phyloP scores from a whole-genome alignment of 1,140 invertebrate genomes.

The Dendrolimus kikuchii region DNA sequence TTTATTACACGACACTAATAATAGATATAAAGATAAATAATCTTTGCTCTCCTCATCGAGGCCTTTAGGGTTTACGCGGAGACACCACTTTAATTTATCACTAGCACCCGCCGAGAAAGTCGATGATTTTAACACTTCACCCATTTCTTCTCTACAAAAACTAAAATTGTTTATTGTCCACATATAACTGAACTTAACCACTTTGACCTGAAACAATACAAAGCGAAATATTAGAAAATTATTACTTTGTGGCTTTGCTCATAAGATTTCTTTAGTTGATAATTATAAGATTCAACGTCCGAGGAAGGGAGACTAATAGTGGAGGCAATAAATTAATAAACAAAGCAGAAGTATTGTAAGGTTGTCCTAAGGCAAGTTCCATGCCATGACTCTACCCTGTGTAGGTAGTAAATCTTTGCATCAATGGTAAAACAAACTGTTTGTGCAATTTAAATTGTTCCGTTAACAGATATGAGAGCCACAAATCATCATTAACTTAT shows the following conservation, averaged over 20 bases:
- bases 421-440: no score
- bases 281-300: neutral
- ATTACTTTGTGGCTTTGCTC: neutral
- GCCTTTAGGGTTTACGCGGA: constrained; percentile 99
- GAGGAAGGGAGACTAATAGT: constrained; percentile 14
- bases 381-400: constrained; percentile 1
- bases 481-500: no score
- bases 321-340: constrained; percentile 14
- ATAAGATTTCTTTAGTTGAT: neutral
- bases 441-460: no score
- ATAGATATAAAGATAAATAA: constrained; percentile 97
- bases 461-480: no score
- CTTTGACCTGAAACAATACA: constrained; percentile 91
- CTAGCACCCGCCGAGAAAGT: constrained; percentile 99
- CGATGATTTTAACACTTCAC: constrained; percentile 99
- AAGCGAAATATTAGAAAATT: constrained; percentile 13
- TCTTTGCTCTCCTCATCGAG: constrained; percentile 99
- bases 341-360: constrained; percentile 9
- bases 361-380: constrained; percentile 10
- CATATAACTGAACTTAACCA: constrained; percentile 99
- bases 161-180: constrained; percentile 99
- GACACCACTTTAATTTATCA: constrained; percentile 99
- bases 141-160: constrained; percentile 99
- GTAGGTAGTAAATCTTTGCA: constrained; percentile 18
- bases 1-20: constrained; percentile 99